Evolutionary conservation across 2,888 invertebrate species (phyloP).

Genomic region (Perizoma flavofasciatum): DNA sequence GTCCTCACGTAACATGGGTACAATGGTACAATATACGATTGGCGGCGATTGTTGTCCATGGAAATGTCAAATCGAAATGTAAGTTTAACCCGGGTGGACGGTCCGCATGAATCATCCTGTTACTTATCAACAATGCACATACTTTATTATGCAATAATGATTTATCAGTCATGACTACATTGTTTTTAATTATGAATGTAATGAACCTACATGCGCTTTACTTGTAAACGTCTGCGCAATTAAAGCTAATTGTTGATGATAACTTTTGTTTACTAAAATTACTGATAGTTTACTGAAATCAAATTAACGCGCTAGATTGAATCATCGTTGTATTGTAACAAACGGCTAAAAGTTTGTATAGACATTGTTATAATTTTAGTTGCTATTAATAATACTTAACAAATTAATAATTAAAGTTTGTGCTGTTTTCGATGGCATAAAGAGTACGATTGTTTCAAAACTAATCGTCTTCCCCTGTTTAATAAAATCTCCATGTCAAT

Average conservation of each 20-base stretch:
- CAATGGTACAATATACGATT: constrained; percentile 69
- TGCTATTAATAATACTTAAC: no score
- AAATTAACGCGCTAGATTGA: neutral
- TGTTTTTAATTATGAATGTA: constrained; percentile 26
- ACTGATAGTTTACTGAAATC: neutral
- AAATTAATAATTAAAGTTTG: no score
- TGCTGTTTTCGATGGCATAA: no score
- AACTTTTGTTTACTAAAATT: constrained; percentile 8
- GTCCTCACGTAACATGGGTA: constrained; percentile 78
- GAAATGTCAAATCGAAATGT: constrained; percentile 59
- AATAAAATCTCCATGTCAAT: neutral
- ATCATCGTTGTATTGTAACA: neutral
- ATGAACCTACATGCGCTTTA: constrained; percentile 32
- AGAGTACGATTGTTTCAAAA: no score
- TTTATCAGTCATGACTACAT: constrained; percentile 33
- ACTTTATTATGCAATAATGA: constrained; percentile 41
- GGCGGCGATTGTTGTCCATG: constrained; percentile 63
- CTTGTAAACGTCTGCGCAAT: constrained; percentile 31
- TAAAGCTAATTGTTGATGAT: constrained; percentile 13
- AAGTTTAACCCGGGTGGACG: constrained; percentile 59
- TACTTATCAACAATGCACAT: constrained; percentile 46
- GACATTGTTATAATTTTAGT: no score
- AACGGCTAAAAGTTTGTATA: no score
- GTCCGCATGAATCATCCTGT: constrained; percentile 63
- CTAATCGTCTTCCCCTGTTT: no score